A percentile compares a stretch with the other conserved stretches of the same genome.
Conservation (phyloP, 2,888 invertebrate genomes). For the Fissipunctia ypsillon region DNA sequence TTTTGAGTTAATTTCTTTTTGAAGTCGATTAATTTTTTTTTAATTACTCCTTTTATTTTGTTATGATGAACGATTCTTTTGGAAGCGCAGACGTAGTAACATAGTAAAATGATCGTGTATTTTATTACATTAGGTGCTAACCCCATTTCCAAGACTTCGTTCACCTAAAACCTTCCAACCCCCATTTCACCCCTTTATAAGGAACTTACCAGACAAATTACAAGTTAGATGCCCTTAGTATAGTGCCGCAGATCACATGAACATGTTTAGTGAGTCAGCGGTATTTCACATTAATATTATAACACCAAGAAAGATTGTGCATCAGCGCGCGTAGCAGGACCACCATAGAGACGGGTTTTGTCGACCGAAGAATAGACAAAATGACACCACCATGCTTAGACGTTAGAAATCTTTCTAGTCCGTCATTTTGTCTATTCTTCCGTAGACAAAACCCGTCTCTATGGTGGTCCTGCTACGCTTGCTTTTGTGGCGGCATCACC, state of each 20-base stretch:
- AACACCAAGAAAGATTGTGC: background rate
- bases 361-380: no score
- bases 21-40: no score
- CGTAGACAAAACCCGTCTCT: no score
- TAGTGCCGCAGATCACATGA: background rate
- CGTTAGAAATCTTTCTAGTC: no score
- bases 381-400: no score
- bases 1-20: no score
- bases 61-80: background rate
- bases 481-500: no score
- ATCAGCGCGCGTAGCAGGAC: no score
- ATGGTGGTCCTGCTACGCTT: no score
- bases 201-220: background rate
- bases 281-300: background rate
- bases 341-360: no score
- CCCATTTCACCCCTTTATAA: background rate
- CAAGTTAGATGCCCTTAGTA: background rate
- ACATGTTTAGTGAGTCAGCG: background rate
- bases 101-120: background rate
- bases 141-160: background rate
- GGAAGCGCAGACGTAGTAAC: background rate
- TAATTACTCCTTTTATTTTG: background rate
- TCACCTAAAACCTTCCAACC: background rate
- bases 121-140: background rate
- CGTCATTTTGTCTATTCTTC: no score